These are phyloP conservation scores for Argyra leucocephala DNA, from an alignment of 2,888 invertebrate genomes.

Conservation along the genomic window DNA sequence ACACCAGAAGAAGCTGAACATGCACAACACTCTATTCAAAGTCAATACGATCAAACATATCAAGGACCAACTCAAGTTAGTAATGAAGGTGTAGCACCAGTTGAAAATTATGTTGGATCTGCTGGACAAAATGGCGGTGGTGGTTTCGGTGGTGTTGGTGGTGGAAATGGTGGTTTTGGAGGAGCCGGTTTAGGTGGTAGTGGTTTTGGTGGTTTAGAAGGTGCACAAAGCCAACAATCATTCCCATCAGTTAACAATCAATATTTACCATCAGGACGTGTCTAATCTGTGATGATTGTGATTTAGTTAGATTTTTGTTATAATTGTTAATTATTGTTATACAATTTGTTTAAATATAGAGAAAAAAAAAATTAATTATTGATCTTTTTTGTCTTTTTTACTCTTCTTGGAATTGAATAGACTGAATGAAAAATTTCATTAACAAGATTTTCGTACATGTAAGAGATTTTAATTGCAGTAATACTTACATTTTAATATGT, in stretches of 20 bases:
- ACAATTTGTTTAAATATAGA: not conserved
- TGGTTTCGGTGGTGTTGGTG: not conserved
- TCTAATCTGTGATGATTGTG: not conserved
- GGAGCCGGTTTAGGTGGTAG: not conserved
- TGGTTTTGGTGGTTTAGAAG: not conserved
- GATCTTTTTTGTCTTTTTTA: no score
- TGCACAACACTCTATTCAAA: constrained; percentile 34
- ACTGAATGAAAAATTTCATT: no score
- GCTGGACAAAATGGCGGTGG: not conserved
- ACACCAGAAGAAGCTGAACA: constrained; percentile 34
- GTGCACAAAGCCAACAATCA: not conserved
- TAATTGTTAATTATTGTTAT: not conserved
- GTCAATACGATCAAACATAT: constrained; percentile 30
- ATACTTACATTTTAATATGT: no score
- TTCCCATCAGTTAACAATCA: not conserved
- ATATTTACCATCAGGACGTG: not conserved
- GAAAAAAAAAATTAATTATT: no score
- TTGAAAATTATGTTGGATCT: constrained; percentile 13
- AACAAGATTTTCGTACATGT: no score
- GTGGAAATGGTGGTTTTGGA: not conserved
- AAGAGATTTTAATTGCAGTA: no score
- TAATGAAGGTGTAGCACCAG: constrained; percentile 32
- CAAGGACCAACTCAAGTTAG: constrained; percentile 28
- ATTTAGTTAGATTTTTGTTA: not conserved
- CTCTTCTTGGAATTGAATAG: no score